Percentiles rank a stretch among this genome's conserved stretches.
phyloP scores from a whole-genome alignment of 2,888 invertebrate species.

The Apoderus coryli region DNA sequence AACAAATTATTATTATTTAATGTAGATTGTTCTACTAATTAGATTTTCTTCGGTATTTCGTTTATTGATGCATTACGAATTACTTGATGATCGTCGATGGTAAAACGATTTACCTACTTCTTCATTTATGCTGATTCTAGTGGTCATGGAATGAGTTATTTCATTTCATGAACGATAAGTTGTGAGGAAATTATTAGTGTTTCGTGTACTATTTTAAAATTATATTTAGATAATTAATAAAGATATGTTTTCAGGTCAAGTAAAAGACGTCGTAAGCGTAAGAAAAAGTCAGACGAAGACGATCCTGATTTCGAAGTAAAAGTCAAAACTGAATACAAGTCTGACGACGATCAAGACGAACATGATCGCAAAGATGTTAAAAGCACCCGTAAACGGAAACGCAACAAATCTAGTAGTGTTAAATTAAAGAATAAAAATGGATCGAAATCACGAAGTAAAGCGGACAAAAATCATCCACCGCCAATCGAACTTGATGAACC shows the following conservation, averaged over 20 bases:
- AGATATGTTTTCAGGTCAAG: slow-evolving; percentile 11
- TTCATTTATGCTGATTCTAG: no score
- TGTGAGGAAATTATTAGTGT: no score
- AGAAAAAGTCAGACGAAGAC: slow-evolving; percentile 1
- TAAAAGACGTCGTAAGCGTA: slow-evolving; percentile 7
- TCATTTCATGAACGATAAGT: no score
- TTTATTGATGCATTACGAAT: no score
- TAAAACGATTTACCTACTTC: no score
- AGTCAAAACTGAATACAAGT: slow-evolving; percentile 7
- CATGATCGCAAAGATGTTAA: not conserved
- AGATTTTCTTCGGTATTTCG: no score
- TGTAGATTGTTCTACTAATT: no score
- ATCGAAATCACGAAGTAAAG: slow-evolving; percentile 13
- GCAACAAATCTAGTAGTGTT: slow-evolving; percentile 6
- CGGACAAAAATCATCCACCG: slow-evolving; percentile 16
- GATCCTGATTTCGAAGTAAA: slow-evolving; percentile 12
- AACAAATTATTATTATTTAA: no score
- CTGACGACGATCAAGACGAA: not conserved
- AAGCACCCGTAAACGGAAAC: slow-evolving; percentile 9
- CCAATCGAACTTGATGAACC: slow-evolving; percentile 25
- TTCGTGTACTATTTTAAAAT: no score
- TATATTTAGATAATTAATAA: no score
- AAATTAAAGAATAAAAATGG: slow-evolving; percentile 7
- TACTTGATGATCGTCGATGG: no score
- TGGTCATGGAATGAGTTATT: no score